Evolutionary conservation across 2,113 vertebrate genomes (phyloP).

Genomic region (Aptenodytes forsteri): DNA sequence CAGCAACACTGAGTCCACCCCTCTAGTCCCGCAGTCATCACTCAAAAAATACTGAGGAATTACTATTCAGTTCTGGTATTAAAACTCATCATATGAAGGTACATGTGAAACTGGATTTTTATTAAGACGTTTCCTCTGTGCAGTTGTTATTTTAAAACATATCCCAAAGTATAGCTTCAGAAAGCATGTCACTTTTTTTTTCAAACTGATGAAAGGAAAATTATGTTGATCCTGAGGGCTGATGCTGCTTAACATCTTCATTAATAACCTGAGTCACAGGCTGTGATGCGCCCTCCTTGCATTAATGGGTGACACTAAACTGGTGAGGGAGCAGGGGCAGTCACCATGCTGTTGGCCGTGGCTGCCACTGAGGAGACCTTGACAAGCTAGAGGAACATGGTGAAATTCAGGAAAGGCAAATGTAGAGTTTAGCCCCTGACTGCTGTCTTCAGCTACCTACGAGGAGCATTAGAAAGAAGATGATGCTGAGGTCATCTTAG

Average conservation of each 20-base stretch:
- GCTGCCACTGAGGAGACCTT: neutral
- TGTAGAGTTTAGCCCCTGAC: neutral
- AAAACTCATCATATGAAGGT: constrained; percentile 21
- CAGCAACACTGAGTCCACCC: neutral
- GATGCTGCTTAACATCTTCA: constrained; percentile 38
- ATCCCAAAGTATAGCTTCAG: constrained; percentile 51
- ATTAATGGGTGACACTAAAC: neutral
- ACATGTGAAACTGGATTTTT: constrained; percentile 43
- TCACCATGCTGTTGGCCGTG: neutral
- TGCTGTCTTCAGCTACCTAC: neutral
- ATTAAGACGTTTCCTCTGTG: constrained; percentile 6
- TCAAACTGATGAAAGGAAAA: constrained; percentile 38
- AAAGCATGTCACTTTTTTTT: constrained; percentile 37
- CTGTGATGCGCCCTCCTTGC: neutral
- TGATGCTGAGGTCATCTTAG: neutral
- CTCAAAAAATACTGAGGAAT: constrained; percentile 16
- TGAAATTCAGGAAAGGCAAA: neutral
- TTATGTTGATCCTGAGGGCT: constrained; percentile 62
- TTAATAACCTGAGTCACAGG: constrained; percentile 46
- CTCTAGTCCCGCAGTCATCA: neutral
- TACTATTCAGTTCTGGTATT: constrained; percentile 17
- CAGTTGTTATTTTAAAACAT: constrained; percentile 51
- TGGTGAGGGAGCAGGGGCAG: neutral
- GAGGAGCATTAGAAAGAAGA: neutral
- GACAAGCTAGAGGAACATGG: neutral